phyloP scores from a whole-genome alignment of 2,888 invertebrate genomes.

The Trachelus stipa region DNA sequence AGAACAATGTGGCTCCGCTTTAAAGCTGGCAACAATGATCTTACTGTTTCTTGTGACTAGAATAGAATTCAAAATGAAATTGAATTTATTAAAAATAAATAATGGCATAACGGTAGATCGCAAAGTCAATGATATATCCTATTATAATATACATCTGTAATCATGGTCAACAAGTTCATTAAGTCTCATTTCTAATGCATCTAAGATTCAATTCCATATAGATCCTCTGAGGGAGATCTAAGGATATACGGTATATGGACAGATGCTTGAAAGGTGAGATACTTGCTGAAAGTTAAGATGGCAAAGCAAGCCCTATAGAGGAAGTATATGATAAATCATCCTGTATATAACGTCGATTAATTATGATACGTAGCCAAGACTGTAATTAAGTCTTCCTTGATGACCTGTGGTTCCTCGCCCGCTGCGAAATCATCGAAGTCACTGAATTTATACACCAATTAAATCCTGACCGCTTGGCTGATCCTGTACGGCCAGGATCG shows the following conservation, averaged over 20 bases:
- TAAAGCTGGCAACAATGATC: not conserved
- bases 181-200: not conserved
- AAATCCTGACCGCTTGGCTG: constrained; percentile 17
- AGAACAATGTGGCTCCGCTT: not conserved
- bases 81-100: not conserved
- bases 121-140: not conserved
- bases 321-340: constrained; percentile 42
- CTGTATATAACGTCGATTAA: constrained; percentile 44
- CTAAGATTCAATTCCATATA: not conserved
- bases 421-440: constrained; percentile 32
- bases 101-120: not conserved
- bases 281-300: not conserved
- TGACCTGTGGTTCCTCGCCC: constrained; percentile 1
- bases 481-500: not conserved
- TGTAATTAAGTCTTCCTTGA: constrained; percentile 42
- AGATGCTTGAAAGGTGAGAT: not conserved
- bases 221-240: not conserved
- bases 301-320: not conserved
- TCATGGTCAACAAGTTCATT: not conserved
- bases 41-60: not conserved
- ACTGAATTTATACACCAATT: constrained; percentile 38
- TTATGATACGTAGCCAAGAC: constrained; percentile 29
- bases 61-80: not conserved
- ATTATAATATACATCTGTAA: not conserved
- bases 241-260: not conserved